Conservation (phyloP, 2,888 invertebrate genomes). For the Amaurobius ferox region DNA sequence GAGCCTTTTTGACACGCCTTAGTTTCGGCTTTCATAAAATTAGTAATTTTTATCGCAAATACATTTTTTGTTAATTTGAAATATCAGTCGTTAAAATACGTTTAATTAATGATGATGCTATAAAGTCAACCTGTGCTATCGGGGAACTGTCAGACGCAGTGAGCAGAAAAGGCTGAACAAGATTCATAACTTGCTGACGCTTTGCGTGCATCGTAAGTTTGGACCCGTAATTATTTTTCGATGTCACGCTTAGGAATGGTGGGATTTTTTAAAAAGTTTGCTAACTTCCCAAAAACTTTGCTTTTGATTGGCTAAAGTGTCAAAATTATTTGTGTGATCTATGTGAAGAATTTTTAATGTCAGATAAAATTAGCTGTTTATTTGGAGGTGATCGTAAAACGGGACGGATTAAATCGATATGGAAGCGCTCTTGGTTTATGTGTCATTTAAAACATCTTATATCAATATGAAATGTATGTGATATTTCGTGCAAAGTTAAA, state of each 20-base stretch:
- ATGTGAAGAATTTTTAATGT: background rate
- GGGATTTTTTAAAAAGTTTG: background rate
- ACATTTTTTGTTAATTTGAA: background rate
- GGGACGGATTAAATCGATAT: too few relatives aligned
- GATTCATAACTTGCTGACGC: conserved; percentile 2
- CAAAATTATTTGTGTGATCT: background rate
- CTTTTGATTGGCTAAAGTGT: background rate
- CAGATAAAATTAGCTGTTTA: too few relatives aligned
- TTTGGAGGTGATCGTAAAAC: too few relatives aligned
- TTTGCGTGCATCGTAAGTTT: background rate
- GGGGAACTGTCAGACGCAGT: background rate
- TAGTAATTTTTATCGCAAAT: background rate
- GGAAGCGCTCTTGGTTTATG: too few relatives aligned
- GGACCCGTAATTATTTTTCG: background rate
- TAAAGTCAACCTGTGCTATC: conserved; percentile 5
- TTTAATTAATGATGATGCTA: conserved; percentile 3
- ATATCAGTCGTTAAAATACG: background rate
- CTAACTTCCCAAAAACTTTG: background rate
- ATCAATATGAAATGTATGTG: too few relatives aligned
- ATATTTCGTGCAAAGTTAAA: too few relatives aligned
- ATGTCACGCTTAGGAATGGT: background rate
- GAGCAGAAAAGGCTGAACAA: background rate
- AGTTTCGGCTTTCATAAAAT: background rate
- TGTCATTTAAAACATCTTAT: too few relatives aligned
- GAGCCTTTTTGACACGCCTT: background rate